phyloP scores from a whole-genome alignment of 2,888 invertebrate species.

The Chrysodeixis includens region DNA sequence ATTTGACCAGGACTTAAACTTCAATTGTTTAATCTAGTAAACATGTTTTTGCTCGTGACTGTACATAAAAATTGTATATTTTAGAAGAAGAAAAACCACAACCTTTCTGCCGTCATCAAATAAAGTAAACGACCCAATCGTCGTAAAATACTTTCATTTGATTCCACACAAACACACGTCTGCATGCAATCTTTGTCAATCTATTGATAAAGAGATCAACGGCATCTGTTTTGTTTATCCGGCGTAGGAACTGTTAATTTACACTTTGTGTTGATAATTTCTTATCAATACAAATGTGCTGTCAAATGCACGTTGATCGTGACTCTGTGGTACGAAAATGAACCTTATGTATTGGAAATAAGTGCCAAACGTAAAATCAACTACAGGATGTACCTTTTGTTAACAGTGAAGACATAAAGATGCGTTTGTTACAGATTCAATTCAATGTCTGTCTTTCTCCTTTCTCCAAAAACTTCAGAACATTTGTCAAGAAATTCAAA shows the following conservation, averaged over 20 bases:
- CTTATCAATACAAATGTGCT: not conserved
- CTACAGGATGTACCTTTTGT: too few species aligned
- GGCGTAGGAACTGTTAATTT: not conserved
- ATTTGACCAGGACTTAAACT: too few species aligned
- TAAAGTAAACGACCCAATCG: not conserved
- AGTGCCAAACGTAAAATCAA: not conserved
- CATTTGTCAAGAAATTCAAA: not conserved
- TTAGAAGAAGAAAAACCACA: not conserved
- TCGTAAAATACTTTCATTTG: not conserved
- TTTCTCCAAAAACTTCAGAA: not conserved
- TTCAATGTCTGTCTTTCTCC: too few species aligned
- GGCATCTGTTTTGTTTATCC: constrained; percentile 2
- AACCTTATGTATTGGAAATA: not conserved
- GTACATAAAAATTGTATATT: not conserved
- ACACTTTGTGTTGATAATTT: not conserved
- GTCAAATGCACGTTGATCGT: not conserved
- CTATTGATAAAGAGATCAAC: not conserved
- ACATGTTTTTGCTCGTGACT: too few species aligned
- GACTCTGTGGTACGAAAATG: not conserved
- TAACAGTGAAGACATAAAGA: too few species aligned
- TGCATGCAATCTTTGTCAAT: not conserved
- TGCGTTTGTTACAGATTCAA: too few species aligned
- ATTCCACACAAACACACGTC: not conserved
- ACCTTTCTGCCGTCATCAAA: not conserved
- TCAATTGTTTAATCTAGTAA: too few species aligned